These are phyloP conservation scores for Himalopsyche anomala DNA, from an alignment of 2,888 invertebrate species.

Conservation along the genomic window DNA sequence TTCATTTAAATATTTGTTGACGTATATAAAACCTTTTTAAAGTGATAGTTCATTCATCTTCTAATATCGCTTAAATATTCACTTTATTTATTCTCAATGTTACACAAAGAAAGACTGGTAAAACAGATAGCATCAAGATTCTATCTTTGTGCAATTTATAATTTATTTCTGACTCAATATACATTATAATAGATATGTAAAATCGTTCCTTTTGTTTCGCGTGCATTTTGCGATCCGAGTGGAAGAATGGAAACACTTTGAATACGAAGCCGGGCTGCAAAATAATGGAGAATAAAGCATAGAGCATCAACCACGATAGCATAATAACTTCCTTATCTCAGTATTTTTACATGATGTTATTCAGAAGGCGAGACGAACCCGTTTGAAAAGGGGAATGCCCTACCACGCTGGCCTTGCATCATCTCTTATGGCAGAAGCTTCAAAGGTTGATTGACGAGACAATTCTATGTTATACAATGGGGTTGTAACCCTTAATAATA, in stretches of 20 bases:
- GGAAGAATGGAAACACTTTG: conserved; percentile 1
- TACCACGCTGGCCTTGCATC: neutral
- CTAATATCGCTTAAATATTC: too few species aligned
- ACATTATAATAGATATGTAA: neutral
- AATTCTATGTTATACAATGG: neutral
- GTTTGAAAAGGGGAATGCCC: conserved; percentile 22
- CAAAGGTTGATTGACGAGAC: conserved; percentile 31
- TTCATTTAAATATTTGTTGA: too few species aligned
- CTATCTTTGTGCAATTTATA: neutral
- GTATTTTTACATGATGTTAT: conserved; percentile 30
- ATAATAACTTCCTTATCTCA: conserved; percentile 14
- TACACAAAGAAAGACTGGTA: too few species aligned
- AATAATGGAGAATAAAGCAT: conserved; percentile 26
- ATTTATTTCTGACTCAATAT: neutral
- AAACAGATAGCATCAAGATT: too few species aligned
- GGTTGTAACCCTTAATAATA: conserved; percentile 1
- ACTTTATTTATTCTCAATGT: too few species aligned
- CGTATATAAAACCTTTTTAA: too few species aligned
- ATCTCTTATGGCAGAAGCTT: conserved; percentile 10
- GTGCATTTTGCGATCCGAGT: neutral
- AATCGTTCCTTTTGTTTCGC: neutral
- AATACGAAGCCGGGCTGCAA: conserved; percentile 1
- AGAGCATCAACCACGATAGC: conserved; percentile 12
- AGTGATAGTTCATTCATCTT: too few species aligned
- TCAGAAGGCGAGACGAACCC: conserved; percentile 18